Evolutionary conservation across 2,888 invertebrate genomes (phyloP).

Genomic region (Epiblema foenella): DNA sequence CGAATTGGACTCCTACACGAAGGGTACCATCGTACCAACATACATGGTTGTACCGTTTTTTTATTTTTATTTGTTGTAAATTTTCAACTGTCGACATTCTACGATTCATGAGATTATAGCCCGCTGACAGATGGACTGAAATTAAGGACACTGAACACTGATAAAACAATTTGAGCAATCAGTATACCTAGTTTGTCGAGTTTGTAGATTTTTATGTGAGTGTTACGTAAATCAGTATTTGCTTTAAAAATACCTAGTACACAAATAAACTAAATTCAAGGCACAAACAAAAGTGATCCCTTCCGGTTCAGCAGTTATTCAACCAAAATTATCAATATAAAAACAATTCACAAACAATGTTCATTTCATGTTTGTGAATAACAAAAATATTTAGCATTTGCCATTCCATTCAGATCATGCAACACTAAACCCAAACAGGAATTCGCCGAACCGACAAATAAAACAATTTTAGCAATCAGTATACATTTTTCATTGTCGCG

Average conservation of each 20-base stretch:
- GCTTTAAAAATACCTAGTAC: not conserved
- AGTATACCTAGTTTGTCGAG: too few relatives aligned
- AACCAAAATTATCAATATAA: not conserved
- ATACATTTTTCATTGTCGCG: slow-evolving; percentile 61
- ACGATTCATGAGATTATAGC: too few relatives aligned
- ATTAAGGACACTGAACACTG: too few relatives aligned
- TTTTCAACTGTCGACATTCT: too few relatives aligned
- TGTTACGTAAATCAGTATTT: too few relatives aligned
- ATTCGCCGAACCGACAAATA: slow-evolving; percentile 34
- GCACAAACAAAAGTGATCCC: not conserved
- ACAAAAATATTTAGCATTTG: slow-evolving; percentile 23
- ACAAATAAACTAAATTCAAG: not conserved
- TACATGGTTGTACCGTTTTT: too few relatives aligned
- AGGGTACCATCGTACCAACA: too few relatives aligned
- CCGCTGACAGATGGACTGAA: too few relatives aligned
- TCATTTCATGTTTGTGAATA: slow-evolving; percentile 20
- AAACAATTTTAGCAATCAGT: slow-evolving; percentile 47
- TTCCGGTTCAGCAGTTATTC: slow-evolving; percentile 4
- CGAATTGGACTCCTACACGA: not conserved
- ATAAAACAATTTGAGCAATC: too few relatives aligned
- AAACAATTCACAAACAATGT: slow-evolving; percentile 12
- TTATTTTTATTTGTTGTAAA: too few relatives aligned
- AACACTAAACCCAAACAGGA: slow-evolving; percentile 39
- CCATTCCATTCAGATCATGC: slow-evolving; percentile 26
- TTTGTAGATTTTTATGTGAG: not conserved